Evolutionary conservation across 2,797 vertebrate species (phyloP).

Genomic region (Falco novaeseelandiae): DNA sequence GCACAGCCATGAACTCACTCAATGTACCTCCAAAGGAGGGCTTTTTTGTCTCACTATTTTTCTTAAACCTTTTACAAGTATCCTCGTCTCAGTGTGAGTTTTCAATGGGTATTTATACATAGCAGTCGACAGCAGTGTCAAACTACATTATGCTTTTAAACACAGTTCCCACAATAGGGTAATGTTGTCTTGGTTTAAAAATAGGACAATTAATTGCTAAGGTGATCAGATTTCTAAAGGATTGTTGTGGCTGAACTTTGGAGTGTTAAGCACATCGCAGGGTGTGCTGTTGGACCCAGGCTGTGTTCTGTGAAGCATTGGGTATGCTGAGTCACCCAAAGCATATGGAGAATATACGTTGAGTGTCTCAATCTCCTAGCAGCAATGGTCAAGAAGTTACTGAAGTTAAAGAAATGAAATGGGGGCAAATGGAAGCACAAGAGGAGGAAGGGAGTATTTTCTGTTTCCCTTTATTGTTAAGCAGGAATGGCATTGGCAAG

Average conservation of each 20-base stretch:
- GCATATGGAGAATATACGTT: no score
- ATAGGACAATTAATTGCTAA: background rate
- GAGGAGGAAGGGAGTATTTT: background rate
- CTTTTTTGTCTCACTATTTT: background rate
- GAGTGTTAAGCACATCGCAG: background rate
- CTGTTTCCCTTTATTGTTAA: background rate
- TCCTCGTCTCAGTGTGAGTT: background rate
- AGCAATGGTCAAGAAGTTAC: background rate
- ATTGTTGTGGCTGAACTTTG: background rate
- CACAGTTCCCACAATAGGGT: accelerated
- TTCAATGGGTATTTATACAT: background rate
- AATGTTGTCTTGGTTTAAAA: background rate
- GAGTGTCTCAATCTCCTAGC: background rate
- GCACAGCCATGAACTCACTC: background rate
- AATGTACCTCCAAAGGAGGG: background rate
- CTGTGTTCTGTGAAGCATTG: background rate
- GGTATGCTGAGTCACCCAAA: background rate
- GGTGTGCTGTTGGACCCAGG: background rate
- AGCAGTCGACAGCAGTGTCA: background rate
- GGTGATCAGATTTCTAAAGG: background rate
- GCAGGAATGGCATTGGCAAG: background rate
- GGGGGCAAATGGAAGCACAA: background rate
- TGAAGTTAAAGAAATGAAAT: background rate
- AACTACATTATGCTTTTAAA: background rate
- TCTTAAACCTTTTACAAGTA: background rate